Base-by-base conservation (phyloP, 2,797 vertebrate genomes). In the Macroramphosus scolopax region DNA sequence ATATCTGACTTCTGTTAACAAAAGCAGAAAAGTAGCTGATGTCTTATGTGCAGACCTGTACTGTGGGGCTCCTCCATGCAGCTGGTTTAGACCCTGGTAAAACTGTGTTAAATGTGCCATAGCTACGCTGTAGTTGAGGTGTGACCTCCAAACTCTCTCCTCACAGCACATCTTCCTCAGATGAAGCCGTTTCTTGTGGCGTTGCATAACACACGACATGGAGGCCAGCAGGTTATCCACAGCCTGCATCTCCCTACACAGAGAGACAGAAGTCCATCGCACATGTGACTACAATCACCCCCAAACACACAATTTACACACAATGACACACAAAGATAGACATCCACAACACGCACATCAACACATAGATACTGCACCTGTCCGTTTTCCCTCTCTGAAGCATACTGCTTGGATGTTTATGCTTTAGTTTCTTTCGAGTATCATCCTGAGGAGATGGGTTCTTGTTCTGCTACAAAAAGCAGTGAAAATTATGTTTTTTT, bases 61-160 rank as follows among this genome's bases (percentile, higher is more conserved):
- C 14, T 81, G 72, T 10, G 51, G 42, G 20, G 72, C 74, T 51
- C 63, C 62, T 57, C 68, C 75, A 9, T 28, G 55, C 13, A 62
- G 63, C 30, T 82, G 83, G 6, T 83, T 57, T 38, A 96, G 42
- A 38, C 52, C 72, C 55, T 81, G 82, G 59, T 86, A 86, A 72
- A 96, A 73, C 24, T 92, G 51, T 24, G 62, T 71, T 47, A 94
- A 81, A 68, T 94, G 87, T 45, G 89, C 80, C 32, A 57, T 52
- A 45, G 92, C 94, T 74, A 95, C 24, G 32, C 60, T 86, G 50
- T 92, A 76, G 72, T 98, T 95, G 54, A 95, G 80, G 50, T 92
- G 90, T 54, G 92, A 85, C 59, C 65, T 91, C 94, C 94, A 97
- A 38, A 90, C 88, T 62, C 92, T 85, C 71, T 96, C 93, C 55